Percentiles rank a stretch among this genome's conserved stretches.
These are phyloP conservation scores for Mystacornis crossleyi DNA, from an alignment of 2,113 vertebrate genomes.

Conservation along the genomic window DNA sequence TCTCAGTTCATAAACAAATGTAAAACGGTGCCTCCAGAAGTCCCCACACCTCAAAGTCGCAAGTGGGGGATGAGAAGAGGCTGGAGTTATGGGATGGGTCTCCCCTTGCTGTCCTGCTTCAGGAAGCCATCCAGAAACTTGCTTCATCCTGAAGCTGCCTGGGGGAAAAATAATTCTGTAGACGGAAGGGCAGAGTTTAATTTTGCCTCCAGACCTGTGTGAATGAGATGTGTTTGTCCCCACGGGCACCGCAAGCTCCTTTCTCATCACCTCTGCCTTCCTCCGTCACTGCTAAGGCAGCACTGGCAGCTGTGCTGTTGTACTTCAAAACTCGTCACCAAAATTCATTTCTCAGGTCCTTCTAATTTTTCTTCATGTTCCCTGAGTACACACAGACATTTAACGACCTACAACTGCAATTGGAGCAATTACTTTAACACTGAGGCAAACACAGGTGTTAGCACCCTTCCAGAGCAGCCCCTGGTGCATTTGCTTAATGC, in stretches of 20 bases:
- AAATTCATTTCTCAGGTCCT: neutral
- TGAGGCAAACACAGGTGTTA: neutral
- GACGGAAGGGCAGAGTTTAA: neutral
- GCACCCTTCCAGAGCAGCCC: neutral
- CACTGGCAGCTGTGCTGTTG: neutral
- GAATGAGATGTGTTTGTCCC: rapidly evolving
- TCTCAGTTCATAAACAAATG: neutral
- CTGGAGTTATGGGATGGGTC: neutral
- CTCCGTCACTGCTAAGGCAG: neutral
- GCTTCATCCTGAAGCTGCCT: neutral
- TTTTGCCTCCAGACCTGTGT: neutral
- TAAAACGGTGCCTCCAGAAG: neutral
- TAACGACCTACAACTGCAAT: neutral
- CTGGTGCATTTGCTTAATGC: neutral
- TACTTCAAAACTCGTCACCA: neutral
- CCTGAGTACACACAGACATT: neutral
- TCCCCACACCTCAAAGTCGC: rapidly evolving
- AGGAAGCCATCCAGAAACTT: neutral
- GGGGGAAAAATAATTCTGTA: neutral
- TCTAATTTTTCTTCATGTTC: neutral
- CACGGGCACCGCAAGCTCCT: neutral
- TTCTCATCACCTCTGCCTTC: neutral
- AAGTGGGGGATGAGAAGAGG: neutral
- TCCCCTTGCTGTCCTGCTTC: neutral
- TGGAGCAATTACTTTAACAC: neutral